Conservation (phyloP, 2,113 vertebrate genomes). For the Amphiprion ocellaris region DNA sequence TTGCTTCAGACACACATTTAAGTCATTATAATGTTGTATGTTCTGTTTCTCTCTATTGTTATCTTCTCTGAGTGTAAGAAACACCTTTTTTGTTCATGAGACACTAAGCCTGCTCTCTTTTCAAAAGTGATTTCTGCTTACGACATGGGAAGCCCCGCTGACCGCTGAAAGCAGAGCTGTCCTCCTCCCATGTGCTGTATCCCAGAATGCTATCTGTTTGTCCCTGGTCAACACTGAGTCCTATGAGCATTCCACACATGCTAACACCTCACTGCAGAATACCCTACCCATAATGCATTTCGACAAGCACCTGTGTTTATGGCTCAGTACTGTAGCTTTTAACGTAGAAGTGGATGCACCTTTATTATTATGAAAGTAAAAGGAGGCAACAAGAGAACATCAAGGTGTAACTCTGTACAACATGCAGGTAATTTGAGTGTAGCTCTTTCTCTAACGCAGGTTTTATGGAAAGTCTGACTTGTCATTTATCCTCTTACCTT, state of each 20-base stretch:
- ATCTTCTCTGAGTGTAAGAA: background rate
- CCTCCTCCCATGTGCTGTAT: conserved; percentile 63
- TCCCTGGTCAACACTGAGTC: conserved; percentile 79
- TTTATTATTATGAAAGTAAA: background rate
- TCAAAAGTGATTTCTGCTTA: background rate
- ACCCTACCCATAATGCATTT: conserved; percentile 75
- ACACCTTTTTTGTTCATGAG: background rate
- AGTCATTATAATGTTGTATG: background rate
- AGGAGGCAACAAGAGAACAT: background rate
- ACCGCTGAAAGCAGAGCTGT: conserved; percentile 23
- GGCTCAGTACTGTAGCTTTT: conserved; percentile 50
- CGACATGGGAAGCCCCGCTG: background rate
- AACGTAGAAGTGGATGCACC: conserved; percentile 26
- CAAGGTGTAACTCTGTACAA: background rate
- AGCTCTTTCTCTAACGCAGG: background rate
- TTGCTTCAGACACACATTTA: background rate
- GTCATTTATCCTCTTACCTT: conserved; percentile 3
- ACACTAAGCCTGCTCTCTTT: no score
- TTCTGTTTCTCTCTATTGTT: background rate
- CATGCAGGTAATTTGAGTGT: background rate
- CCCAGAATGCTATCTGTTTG: conserved; percentile 78
- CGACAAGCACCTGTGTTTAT: conserved; percentile 71
- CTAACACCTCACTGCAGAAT: conserved; percentile 81
- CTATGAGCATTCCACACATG: conserved; percentile 82
- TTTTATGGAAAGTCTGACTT: background rate